Base-by-base conservation (phyloP, 2,113 vertebrate species). In the Seriola dumerili region DNA sequence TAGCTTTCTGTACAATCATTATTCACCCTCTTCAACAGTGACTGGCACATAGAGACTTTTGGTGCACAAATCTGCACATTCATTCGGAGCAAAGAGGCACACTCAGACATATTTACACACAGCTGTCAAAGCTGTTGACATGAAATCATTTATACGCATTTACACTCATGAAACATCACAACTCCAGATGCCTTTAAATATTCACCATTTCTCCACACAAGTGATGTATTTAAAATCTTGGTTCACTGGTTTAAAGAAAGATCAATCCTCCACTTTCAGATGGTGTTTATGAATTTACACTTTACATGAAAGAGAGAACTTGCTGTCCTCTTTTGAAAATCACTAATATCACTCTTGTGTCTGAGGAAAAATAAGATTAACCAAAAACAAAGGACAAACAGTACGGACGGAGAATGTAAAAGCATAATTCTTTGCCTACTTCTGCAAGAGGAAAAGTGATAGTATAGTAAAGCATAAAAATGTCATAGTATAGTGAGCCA, bases 1-100 rank as follows among this genome's bases (percentile, higher is more conserved):
- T 83, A 52, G 64, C 67, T 61, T 75, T 72, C 58, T 44, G 62
- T 40, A 32, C 34, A 61, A 59, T 76, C 74, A 88, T 94, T 86
- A 83, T 80, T 89, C 78, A 88, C 32, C 54, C 68, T 70, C 54
- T 54, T 46, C 34, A 77, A 29, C 76, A 55, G 58, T 80, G 85
- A 87, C 78, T 76, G 79, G 58, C 76, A 81, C 40, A 42, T 48
- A 50, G 64, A 57, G 40, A 42, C 40, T 83, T 42, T 68, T 52
- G 44, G 29, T 66, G 62, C 65, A 52, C 32, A 21, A 72, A n/a
- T 19, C 29, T 67, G 29, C 61, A 72, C 63, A 61, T 77, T 66
- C 21, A 61, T 66, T 62, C 77, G 40, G 16, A 59, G 36, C 17
- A 32, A 61, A 73, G 25, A 42, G 21, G 19, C 64, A 62, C 29